Base-by-base conservation (phyloP, 2,113 vertebrate genomes). In the Pyxicephalus adspersus region DNA sequence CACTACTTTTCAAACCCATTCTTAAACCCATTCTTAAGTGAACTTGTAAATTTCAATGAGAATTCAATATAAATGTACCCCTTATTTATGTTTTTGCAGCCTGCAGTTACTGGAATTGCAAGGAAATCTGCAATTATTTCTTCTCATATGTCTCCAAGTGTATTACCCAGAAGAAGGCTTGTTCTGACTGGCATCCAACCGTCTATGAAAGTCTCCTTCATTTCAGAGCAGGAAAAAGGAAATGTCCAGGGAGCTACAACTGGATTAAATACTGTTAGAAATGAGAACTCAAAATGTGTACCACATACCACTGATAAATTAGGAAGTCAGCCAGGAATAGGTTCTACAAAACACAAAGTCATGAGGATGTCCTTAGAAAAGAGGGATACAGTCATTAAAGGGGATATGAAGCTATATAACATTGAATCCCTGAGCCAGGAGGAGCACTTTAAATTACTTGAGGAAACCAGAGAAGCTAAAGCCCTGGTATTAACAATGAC, bases 401-500 rank as follows among this genome's bases (percentile, higher is more conserved):
- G 80, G 25, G 81, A 70, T 57, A 63, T 83, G n/a, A 83, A 87
- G 60, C 85, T 95, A 38, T 91, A 87, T 68, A 92, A 97, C 77
- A 50, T 86, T 80, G 86, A 87, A 52, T 86, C 52, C 68, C 85
- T 98, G 57, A 88, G 85, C 73, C 20, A 65, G 63, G 85, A 90
- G 28, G 91, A 93, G 82, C 92, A 86, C 85, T 78, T 55, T n/a
- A 83, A 87, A 71, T 78, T 95, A 58, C 85, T 95, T 51, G 84
- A 89, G 85, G 68, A 66, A 19, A 76, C 91, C 22, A 38, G 38
- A 1, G 83, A 83, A 71, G 92, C 94, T 19, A 81, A 74, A 51
- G 87, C 89, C 4, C 81, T 96, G 74, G 87, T 95, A 66, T 83
- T 94, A 1, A 94, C 95, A 0, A 89, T 97, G 91, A 38, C 96